Percentiles rank a stretch among this genome's conserved stretches.
phyloP scores from a whole-genome alignment of 2,113 vertebrate genomes.

The Mobula birostris region DNA sequence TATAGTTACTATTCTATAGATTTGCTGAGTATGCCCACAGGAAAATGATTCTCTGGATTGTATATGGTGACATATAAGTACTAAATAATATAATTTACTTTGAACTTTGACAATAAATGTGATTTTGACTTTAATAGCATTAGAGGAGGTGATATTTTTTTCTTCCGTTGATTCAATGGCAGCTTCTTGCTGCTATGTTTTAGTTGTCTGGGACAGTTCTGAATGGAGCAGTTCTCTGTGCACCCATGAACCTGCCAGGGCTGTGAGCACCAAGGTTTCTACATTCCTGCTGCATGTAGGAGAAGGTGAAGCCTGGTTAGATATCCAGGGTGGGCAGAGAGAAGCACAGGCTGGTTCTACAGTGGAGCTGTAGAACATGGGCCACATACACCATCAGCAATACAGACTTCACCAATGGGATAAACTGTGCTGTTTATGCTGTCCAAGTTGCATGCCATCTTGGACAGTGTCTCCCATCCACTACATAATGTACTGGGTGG shows the following conservation, averaged over 20 bases:
- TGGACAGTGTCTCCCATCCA: too few species aligned
- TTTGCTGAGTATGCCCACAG: too few species aligned
- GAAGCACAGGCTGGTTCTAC: background rate
- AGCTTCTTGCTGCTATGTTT: background rate
- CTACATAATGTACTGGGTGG: too few species aligned
- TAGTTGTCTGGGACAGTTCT: background rate
- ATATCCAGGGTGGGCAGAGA: background rate
- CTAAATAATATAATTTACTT: too few species aligned
- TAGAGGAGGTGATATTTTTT: background rate
- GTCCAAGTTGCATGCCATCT: too few species aligned
- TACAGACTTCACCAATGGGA: background rate
- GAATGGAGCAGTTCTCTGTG: background rate
- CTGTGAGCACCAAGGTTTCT: background rate
- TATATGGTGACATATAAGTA: too few species aligned
- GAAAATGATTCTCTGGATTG: too few species aligned
- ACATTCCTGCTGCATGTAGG: background rate
- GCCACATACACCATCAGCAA: background rate
- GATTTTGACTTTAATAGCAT: too few species aligned
- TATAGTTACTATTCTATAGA: too few species aligned
- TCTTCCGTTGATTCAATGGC: background rate
- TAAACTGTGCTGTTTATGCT: background rate
- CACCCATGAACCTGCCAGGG: background rate
- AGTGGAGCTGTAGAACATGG: background rate
- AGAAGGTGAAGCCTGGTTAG: background rate
- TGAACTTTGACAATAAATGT: too few species aligned